Evolutionary conservation across 1,140 invertebrate genomes (phyloP), one percentile per base, ranked within the genome.

Genomic region (Stratiolaelaps scimitus): DNA sequence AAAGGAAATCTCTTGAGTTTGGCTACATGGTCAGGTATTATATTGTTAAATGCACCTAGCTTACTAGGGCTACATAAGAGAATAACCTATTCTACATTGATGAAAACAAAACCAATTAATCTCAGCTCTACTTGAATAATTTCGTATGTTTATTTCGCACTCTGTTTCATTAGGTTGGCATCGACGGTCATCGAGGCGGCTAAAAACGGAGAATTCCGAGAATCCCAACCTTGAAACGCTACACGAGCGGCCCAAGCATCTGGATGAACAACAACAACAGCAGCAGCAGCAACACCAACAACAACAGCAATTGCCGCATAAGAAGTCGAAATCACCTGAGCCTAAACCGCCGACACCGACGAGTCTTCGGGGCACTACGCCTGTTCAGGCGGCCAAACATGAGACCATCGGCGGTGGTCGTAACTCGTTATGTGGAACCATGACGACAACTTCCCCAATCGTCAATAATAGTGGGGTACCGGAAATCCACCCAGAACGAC

Each of bases 61-160:
- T n/a, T n/a, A n/a, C n/a, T n/a, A n/a, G n/a, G n/a, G n/a, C n/a
- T n/a, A n/a, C n/a, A n/a, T n/a, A n/a, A n/a, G n/a, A n/a, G n/a
- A n/a, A n/a, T n/a, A n/a, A n/a, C n/a, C n/a, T n/a, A n/a, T n/a
- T n/a, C n/a, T n/a, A n/a, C n/a, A n/a, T n/a, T n/a, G n/a, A n/a
- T n/a, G n/a, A n/a, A n/a, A n/a, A n/a, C n/a, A n/a, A n/a, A n/a
- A n/a, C n/a, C n/a, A n/a, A n/a, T n/a, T 88, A 73, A 78, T 78
- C 48, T 77, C 80, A 5, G 44, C 44, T 45, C 44, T 19, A n/a
- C 19, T 13, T 13, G n/a, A 45, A n/a, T 19, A 45, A 45, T 45
- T 45, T 45, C 19, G 13, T 45, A n/a, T n/a, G 13, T 45, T 19
- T 13, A 48, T 48, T 2, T 20, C 26, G 26, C 23, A 26, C 17